Percentiles rank a stretch among this genome's conserved stretches.
Evolutionary conservation across 2,113 vertebrate genomes (phyloP).

Genomic region (Lepus timidus): DNA sequence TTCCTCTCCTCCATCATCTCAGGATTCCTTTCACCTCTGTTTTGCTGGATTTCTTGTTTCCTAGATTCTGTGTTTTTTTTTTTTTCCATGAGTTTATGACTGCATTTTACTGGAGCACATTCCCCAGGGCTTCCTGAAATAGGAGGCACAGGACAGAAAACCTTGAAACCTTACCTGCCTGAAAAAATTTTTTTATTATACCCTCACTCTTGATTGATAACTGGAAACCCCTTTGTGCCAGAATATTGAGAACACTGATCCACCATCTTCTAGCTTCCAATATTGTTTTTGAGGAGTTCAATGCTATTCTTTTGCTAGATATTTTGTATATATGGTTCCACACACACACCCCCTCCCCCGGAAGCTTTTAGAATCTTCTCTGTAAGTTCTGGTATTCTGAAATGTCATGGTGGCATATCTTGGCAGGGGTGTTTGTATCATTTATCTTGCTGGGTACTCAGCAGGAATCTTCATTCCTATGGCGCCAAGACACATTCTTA

Average conservation of each 20-base stretch:
- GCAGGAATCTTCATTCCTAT: constrained; percentile 52
- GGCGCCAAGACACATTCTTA: constrained; percentile 58
- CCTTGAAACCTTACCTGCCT: background rate
- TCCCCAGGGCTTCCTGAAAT: constrained; percentile 26
- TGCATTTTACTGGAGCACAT: background rate
- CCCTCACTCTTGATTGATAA: constrained; percentile 4
- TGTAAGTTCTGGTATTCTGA: constrained; percentile 38
- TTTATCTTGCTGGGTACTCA: constrained; percentile 44
- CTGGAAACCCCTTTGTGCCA: constrained; percentile 24
- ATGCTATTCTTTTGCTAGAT: constrained; percentile 35
- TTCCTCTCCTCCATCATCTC: background rate
- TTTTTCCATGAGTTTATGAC: background rate
- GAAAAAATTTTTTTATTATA: constrained; percentile 18
- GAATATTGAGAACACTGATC: constrained; percentile 45
- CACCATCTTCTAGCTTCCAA: constrained; percentile 17
- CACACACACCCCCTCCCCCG: background rate
- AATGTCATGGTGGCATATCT: background rate
- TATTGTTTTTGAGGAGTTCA: constrained; percentile 13
- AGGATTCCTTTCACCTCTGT: constrained; percentile 29
- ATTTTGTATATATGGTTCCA: background rate
- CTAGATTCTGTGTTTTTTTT: background rate
- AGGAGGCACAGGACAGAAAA: constrained; percentile 30
- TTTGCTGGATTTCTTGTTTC: constrained; percentile 41
- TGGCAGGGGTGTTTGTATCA: constrained; percentile 15
- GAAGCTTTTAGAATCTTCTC: constrained; percentile 36